Evolutionary conservation across 2,888 invertebrate genomes (phyloP).

Genomic region (Hedychridium roseum): DNA sequence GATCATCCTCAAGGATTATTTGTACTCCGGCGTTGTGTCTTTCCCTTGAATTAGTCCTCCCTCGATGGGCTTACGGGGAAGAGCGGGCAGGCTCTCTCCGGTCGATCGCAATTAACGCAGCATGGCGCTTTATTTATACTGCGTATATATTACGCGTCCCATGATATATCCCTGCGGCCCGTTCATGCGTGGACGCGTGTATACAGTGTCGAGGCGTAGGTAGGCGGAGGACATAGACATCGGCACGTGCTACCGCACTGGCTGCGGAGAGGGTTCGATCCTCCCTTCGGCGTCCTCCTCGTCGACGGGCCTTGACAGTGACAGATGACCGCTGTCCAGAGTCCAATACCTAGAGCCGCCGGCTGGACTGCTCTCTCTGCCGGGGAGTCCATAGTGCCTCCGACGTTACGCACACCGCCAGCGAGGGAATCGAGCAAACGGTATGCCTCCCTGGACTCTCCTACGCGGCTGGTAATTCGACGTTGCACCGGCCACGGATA

Average conservation of each 20-base stretch:
- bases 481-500: slow-evolving; percentile 44
- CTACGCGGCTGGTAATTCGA: slow-evolving; percentile 43
- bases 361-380: slow-evolving; percentile 27
- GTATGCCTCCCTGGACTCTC: slow-evolving; percentile 2
- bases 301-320: slow-evolving; percentile 50
- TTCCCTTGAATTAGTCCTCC: no score
- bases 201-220: neutral
- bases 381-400: slow-evolving; percentile 39
- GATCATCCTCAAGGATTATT: no score
- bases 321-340: slow-evolving; percentile 58
- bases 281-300: slow-evolving; percentile 42
- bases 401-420: slow-evolving; percentile 9
- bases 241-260: slow-evolving; percentile 54
- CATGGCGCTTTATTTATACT: slow-evolving; percentile 41
- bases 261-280: slow-evolving; percentile 37
- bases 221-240: slow-evolving; percentile 39
- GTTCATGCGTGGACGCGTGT: neutral
- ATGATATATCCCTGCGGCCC: slow-evolving; percentile 21
- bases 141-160: slow-evolving; percentile 29
- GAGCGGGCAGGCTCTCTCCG: slow-evolving; percentile 9
- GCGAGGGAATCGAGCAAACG: neutral
- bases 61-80: no score
- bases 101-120: slow-evolving; percentile 38
- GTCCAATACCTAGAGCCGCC: slow-evolving; percentile 45
- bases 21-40: no score